Base-by-base conservation (phyloP, 2,797 vertebrate genomes). In the Podarcis lilfordi region DNA sequence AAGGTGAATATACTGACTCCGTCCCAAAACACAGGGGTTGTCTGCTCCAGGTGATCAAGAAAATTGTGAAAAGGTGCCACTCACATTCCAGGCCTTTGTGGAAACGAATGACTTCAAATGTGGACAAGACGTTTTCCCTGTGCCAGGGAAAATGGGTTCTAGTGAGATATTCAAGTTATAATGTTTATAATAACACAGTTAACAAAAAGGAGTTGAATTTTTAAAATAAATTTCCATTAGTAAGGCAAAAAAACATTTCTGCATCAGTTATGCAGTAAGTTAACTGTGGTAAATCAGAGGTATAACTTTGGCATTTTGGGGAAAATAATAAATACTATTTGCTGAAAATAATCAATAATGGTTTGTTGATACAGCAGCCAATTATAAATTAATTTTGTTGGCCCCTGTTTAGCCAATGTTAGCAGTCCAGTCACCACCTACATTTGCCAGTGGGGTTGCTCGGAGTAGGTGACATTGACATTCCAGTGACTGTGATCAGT, bases 1-100 rank as follows among this genome's bases (percentile, higher is more conserved):
- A 83, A 94, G 84, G 59, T 80, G 90, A 86, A 84, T 32, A 69
- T 35, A 61, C 50, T n/a, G 89, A 92, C 84, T 75, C 92, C 86
- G 83, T 91, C 80, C 64, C 90, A 86, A 93, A 90, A 86, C 89
- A 92, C 95, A 96, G 93, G 94, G 96, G 93, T 92, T 92, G 86
- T 92, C 91, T 88, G 1, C 50, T 90, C 80, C 91, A 88, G 72
- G 91, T 93, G 93, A 92, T 71, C 90, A 91, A 85, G 32, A 80
- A 80, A 95, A 90, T 66, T 88, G 72, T 90, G 13, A 35, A 74
- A 19, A 95, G 89, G 89, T 92, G 91, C 86, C 94, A 88, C 87
- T 94, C 92, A 89, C 93, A 90, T 93, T 94, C 83, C 90, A 93
- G 88, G 85, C 86, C 75, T 93, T 91, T 93, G 89, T 84, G 92